These are phyloP conservation scores for Cyphomyrus plagiostoma DNA, from an alignment of 2,113 vertebrate species.

Conservation along the genomic window DNA sequence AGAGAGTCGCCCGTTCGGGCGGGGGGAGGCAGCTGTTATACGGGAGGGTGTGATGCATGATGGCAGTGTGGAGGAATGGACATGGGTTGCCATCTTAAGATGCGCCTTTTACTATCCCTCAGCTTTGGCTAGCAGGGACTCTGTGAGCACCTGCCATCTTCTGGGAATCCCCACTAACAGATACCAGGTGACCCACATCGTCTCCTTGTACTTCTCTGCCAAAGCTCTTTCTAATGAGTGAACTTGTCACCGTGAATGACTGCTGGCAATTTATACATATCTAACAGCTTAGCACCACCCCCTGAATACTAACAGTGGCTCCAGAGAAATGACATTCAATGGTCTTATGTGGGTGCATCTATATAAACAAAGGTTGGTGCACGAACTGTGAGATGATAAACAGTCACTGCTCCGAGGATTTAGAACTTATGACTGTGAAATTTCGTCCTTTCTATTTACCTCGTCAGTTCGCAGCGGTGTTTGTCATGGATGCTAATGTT, in stretches of 20 bases:
- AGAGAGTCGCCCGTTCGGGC: conserved; percentile 64
- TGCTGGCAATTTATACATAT: not conserved
- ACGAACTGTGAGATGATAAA: too few relatives aligned
- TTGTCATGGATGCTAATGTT: too few relatives aligned
- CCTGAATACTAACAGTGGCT: not conserved
- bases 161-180: not conserved
- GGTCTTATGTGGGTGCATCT: not conserved
- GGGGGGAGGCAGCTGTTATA: conserved; percentile 77
- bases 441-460: too few relatives aligned
- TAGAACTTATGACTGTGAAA: too few relatives aligned
- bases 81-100: conserved; percentile 53
- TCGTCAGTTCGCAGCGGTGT: too few relatives aligned
- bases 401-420: too few relatives aligned
- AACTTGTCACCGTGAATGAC: not conserved
- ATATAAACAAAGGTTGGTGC: too few relatives aligned
- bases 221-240: not conserved
- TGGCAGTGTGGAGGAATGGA: conserved; percentile 75
- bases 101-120: not conserved
- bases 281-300: not conserved
- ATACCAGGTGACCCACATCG: not conserved
- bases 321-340: not conserved
- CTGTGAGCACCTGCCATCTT: not conserved
- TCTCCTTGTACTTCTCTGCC: not conserved
- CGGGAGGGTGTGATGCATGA: conserved; percentile 65
- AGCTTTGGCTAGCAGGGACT: not conserved